Evolutionary conservation across 2,888 invertebrate species (phyloP).

Genomic region (Graphium colonna): DNA sequence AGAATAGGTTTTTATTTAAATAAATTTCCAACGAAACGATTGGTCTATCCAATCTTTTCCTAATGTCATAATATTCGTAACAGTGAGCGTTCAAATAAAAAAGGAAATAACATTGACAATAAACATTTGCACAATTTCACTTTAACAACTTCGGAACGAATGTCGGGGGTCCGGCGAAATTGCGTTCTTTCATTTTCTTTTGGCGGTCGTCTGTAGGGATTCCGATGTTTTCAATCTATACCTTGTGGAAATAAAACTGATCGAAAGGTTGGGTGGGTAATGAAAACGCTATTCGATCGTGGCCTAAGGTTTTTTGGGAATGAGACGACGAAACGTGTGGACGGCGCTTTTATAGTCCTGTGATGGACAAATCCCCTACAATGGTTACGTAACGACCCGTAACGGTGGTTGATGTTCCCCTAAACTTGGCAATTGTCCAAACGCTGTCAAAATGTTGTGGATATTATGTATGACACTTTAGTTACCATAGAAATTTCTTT

Average conservation of each 20-base stretch:
- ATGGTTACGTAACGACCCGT: slow-evolving; percentile 12
- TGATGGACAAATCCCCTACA: slow-evolving; percentile 4
- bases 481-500: background rate
- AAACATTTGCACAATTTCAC: background rate
- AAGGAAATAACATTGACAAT: background rate
- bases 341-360: slow-evolving; percentile 7
- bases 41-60: too few relatives aligned
- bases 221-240: background rate
- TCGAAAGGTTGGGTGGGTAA: slow-evolving; percentile 1
- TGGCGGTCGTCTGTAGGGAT: background rate
- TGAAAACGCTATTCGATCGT: background rate
- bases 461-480: background rate
- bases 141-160: background rate
- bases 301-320: background rate
- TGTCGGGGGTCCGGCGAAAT: background rate
- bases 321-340: background rate
- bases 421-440: background rate
- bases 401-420: slow-evolving; percentile 2
- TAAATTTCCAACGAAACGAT: too few relatives aligned
- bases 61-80: too few relatives aligned
- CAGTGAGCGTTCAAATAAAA: too few relatives aligned
- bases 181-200: slow-evolving; percentile 1
- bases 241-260: slow-evolving; percentile 2
- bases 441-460: background rate
- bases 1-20: too few relatives aligned